Base-by-base conservation (phyloP, 1,140 invertebrate species). In the Heterodera carotae region DNA sequence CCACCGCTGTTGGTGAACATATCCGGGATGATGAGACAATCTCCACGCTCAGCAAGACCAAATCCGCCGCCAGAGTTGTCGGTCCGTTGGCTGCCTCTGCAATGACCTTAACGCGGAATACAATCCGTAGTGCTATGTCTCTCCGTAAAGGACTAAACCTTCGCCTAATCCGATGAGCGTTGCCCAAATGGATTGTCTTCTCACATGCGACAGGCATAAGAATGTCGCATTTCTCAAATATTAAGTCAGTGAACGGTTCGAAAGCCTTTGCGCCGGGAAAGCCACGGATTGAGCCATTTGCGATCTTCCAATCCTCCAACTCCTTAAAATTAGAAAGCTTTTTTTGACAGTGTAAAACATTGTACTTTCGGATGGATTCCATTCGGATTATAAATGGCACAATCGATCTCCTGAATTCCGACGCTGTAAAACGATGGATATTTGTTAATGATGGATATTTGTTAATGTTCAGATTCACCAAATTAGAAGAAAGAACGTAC, bases 81-180 rank as follows among this genome's bases (percentile, higher is more conserved):
- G 97, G 97, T 22, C 97, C 97, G 90, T 99, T 99, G 85, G 97
- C 97, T 85, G 95, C 97, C 90, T 99, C 97, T 10, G 94, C 96
- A 87, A 98, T 94, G 80, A 98, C 95, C 93, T 96, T 84, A 22
- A n/a, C n/a, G n/a, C n/a, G n/a, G n/a, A n/a, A n/a, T n/a, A n/a
- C n/a, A n/a, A n/a, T n/a, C n/a, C n/a, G n/a, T n/a, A n/a, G n/a
- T n/a, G n/a, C n/a, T n/a, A n/a, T n/a, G n/a, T n/a, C n/a, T n/a
- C n/a, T n/a, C n/a, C n/a, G n/a, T n/a, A n/a, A n/a, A n/a, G n/a
- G n/a, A n/a, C 64, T n/a, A 81, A 87, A 94, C 93, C 91, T 94
- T 95, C 83, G 94, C 95, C 88, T 98, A 79, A 99, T 93, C 86
- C 91, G 91, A 86, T 92, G 90, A 33, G 97, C 97, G 90, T 99